Evolutionary conservation across 2,888 invertebrate genomes (phyloP), one percentile per base, ranked within the genome.

Genomic region (Thymelicus acteon): DNA sequence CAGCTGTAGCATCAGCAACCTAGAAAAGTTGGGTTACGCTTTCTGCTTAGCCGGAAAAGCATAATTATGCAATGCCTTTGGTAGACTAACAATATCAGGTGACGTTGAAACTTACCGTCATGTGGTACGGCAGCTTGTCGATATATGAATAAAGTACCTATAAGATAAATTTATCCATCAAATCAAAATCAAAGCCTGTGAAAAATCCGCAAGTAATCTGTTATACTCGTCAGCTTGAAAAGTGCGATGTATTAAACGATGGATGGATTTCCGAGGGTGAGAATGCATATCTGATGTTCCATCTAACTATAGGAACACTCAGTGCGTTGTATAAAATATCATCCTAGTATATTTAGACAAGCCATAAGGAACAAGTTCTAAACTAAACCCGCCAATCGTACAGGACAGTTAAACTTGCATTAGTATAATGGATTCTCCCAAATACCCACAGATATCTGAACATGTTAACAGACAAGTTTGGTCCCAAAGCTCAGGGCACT

Each of bases 391-490:
- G 44, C 44, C 44, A 12, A 44, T 15, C 15, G 49, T 52, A 19
- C 8, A 57, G 24, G 57, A 57, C 31, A 62, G 48, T 39, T 49
- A 63, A 49, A 63, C 8, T 37, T 49, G 49, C 48, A 39, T 37
- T 39, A 63, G 37, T 63, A n/a, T 49, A 49, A 39, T 49, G 63
- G 37, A 39, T 63, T 49, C 63, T 12, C 12, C 6, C 15, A 5
- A 63, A 63, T 49, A 49, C 15, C 48, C 49, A 10, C 37, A 63
- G 49, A 63, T 63, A 49, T 48, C 62, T 63, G 48, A 63, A 49
- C 63, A 63, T 31, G 63, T 70, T 65, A 65, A 48, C 57, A 57
- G 65, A 47, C 65, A 57, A 57, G 57, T 44, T 65, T n/a, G 19
- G 57, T 31, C 37, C 57, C 47, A 40, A 65, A 57, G 58, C 37